Base-by-base conservation (phyloP, 2,888 invertebrate genomes). In the Harpagoxenus sublaevis region DNA sequence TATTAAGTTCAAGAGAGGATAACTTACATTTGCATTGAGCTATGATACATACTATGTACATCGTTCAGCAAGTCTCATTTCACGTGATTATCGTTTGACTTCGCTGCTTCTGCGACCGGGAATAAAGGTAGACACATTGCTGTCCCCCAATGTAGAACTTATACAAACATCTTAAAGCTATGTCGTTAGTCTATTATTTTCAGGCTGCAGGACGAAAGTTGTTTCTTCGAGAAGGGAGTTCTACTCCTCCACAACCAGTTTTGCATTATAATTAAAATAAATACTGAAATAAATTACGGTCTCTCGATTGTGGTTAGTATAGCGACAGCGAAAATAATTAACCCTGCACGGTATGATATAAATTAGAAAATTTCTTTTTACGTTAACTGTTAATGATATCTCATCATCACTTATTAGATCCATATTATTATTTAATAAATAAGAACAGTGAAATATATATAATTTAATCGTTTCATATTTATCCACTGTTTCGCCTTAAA, bases 31-130 rank as follows among this genome's bases (percentile, higher is more conserved):
- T 91, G 78, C 42, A 89, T 91, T 88, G 88, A 89, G 91, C 92
- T 94, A 94, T 93, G 75, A 92, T 94, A 94, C 94, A 94, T 92
- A 86, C 88, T 94, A 94, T 94, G 90, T 94, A 94, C 94, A 94
- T 48, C 60, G 48, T 79, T 70, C 79, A 79, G 70, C 83, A 86
- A 84, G 87, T 89, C 82, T 70, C 48, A 45, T 70, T 84, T 60
- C 60, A 57, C 35, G 70, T 51, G 53, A 63, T 73, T 73, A 65
- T 74, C 74, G 23, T 66, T 87, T 65, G 65, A 73, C 74, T 62
- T 42, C 53, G 62, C 57, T 83, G 77, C 35, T 53, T 68, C 45
- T 63, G 66, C 78, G 65, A 68, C 71, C 70, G 86, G 82, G 78
- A 84, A 83, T 73, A 73, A 65, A 81, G 66, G 53, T 78, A 83